Evolutionary conservation across 2,113 vertebrate genomes (phyloP).

Genomic region (Charadrius vociferus): DNA sequence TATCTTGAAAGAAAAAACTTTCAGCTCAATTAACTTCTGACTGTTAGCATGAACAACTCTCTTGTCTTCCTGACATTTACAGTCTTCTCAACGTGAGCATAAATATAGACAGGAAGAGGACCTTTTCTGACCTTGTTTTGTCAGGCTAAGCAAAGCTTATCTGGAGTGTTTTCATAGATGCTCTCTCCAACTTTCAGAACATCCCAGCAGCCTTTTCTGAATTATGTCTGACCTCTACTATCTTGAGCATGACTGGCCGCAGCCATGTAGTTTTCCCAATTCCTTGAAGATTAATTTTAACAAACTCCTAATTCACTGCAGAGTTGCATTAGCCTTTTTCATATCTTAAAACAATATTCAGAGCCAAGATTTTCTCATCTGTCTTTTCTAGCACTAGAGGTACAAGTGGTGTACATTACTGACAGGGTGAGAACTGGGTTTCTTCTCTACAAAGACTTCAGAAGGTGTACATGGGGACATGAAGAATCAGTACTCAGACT

Average conservation of each 20-base stretch:
- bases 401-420: not conserved
- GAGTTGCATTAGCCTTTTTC: not conserved
- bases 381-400: not conserved
- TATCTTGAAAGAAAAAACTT: not conserved
- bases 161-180: not conserved
- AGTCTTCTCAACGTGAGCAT: not conserved
- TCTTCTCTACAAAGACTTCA: not conserved
- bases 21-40: not conserved
- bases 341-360: not conserved
- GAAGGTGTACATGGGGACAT: not conserved
- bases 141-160: not conserved
- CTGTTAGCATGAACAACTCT: not conserved
- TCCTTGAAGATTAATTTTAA: not conserved
- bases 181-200: not conserved
- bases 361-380: not conserved
- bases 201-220: not conserved
- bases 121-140: not conserved
- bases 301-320: not conserved
- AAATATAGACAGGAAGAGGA: not conserved
- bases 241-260: not conserved
- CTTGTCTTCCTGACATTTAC: not conserved
- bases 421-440: not conserved
- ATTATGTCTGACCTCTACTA: not conserved
- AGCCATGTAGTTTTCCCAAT: not conserved
- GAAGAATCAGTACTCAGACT: not conserved